Evolutionary conservation across 2,888 invertebrate species (phyloP), one percentile per base, ranked within the genome.

Genomic region (Hypolimnas misippus): DNA sequence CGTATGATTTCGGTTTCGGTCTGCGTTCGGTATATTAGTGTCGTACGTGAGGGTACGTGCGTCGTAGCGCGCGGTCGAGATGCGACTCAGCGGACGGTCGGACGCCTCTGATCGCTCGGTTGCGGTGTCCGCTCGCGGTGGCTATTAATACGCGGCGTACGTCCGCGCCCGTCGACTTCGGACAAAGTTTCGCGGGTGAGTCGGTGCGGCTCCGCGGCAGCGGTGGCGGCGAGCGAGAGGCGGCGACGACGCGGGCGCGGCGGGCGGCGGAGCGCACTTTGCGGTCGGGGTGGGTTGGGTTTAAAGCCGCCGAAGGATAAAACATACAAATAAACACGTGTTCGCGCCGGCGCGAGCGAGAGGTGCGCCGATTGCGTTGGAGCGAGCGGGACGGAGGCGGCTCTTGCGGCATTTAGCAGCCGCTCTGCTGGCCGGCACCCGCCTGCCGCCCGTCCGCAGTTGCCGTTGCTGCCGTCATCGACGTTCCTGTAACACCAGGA

Each of bases 241-340:
- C 86, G 86, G 83, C 85, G 86, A 83, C 85, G 84, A 86, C 83
- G 86, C 85, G 89, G 93, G 92, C 89, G 93, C 93, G 93, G 93
- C 86, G 90, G 92, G 91, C 84, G 89, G 88, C 84, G 86, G 89
- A 87, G 90, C 90, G 93, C 88, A 91, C 92, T 93, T 93, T 94
- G 94, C 92, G 94, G 94, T 94, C 93, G 89, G 87, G 89, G 93
- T 93, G 94, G 94, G 94, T 93, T 91, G 94, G 94, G 94, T 94
- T 92, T 93, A 92, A 93, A 92, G 93, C 92, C 93, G 92, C 93
- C 93, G 93, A 93, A 93, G 93, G 94, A 94, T 88, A 92, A 90
- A 93, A 92, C 90, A 92, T 92, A 91, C 92, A 92, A 91, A 91
- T 92, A 92, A 93, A 93, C 93, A 92, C 91, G 92, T 93, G 93